These are phyloP conservation scores for Conopomorpha cramerella DNA, from an alignment of 1,140 invertebrate species.

Conservation along the genomic window DNA sequence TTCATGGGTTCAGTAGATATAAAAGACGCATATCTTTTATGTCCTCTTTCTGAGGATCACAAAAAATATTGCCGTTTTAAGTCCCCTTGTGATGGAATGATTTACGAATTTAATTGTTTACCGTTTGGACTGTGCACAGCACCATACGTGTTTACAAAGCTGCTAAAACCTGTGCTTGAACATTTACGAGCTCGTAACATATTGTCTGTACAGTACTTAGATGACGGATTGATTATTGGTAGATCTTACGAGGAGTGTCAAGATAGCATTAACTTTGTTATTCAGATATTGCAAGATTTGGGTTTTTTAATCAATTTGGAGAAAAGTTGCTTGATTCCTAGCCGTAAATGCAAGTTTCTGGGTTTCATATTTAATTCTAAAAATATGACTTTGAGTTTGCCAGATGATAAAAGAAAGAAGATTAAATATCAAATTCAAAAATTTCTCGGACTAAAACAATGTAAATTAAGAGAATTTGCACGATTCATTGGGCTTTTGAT, in stretches of 20 bases:
- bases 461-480: not conserved
- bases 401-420: not conserved
- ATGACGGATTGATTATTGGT: not conserved
- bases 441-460: not conserved
- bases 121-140: constrained; percentile 2
- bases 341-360: not conserved
- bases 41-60: not conserved
- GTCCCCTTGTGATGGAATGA: not conserved
- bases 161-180: not conserved
- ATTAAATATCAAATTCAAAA: not conserved
- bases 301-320: not conserved
- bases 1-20: constrained; percentile 3
- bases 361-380: not conserved
- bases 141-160: constrained; percentile 3
- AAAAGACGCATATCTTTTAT: constrained; percentile 4
- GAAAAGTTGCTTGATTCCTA: not conserved
- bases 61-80: constrained; percentile 1
- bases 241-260: not conserved
- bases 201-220: not conserved
- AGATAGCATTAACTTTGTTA: not conserved
- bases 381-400: not conserved
- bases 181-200: not conserved
- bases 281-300: not conserved
- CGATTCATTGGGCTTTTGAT: not conserved
- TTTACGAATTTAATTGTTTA: constrained; percentile 2